Evolutionary conservation across 2,888 invertebrate species (phyloP).

Genomic region (Agrotis exclamationis): DNA sequence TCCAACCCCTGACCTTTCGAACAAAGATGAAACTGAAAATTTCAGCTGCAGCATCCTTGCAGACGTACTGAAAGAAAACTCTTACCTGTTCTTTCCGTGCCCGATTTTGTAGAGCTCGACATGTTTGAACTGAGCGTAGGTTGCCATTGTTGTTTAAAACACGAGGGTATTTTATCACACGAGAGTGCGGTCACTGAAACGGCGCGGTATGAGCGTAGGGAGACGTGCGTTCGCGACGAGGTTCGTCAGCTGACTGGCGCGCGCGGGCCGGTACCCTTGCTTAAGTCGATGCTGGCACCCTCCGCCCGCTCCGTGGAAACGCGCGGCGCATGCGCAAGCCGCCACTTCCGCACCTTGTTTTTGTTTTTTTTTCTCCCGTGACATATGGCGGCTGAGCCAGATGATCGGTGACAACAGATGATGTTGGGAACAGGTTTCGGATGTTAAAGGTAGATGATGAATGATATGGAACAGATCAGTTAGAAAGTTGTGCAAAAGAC

Average conservation of each 20-base stretch:
- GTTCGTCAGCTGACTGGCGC: constrained; percentile 90
- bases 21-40: constrained; percentile 68
- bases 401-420: constrained; percentile 64
- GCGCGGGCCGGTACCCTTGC: constrained; percentile 85
- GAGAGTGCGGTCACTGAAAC: constrained; percentile 77
- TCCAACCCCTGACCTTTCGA: constrained; percentile 67
- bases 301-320: constrained; percentile 85
- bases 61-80: constrained; percentile 59
- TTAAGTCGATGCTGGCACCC: constrained; percentile 89
- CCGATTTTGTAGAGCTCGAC: constrained; percentile 98
- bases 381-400: constrained; percentile 62
- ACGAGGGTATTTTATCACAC: constrained; percentile 76
- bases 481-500: constrained; percentile 52
- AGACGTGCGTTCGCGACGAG: constrained; percentile 78
- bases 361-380: constrained; percentile 70
- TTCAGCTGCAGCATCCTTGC: constrained; percentile 76
- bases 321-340: constrained; percentile 79
- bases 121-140: constrained; percentile 98
- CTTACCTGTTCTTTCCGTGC: constrained; percentile 97
- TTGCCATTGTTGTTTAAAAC: constrained; percentile 93
- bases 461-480: constrained; percentile 59
- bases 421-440: constrained; percentile 63
- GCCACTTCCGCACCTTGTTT: constrained; percentile 78
- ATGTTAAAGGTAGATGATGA: constrained; percentile 54
- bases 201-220: constrained; percentile 63